Base-by-base conservation (phyloP, 2,888 invertebrate genomes). In the Drosophila sordidula region DNA sequence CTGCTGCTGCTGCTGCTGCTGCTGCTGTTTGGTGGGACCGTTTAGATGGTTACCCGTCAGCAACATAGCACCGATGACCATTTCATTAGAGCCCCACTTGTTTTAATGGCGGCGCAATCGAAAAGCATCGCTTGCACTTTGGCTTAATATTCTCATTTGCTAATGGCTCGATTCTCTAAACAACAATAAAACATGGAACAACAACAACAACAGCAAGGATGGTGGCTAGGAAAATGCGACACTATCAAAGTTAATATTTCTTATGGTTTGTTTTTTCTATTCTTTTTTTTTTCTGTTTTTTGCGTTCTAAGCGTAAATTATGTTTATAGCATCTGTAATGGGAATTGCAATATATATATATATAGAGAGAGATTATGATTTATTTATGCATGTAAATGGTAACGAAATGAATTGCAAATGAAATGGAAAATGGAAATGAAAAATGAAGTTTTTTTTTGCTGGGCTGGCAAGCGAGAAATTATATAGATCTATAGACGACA, bases 11-110 rank as follows among this genome's bases (percentile, higher is more conserved):
- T 45, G 44, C 57, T 62, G 76, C 36, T 70, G 74, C 42, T 75
- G 79, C 68, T 81, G 81, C 57, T 82, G 78, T 52, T 79, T 75
- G 68, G 78, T 89, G 70, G 89, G 80, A 64, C 90, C 91, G 90
- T 80, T 82, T 4, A 85, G 79, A 73, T 90, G 87, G 85, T 88
- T 92, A 89, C 91, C 91, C 90, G 91, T 90, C 90, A 92, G 91
- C 90, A 93, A 92, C 92, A 92, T 92, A 90, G 91, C 91, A 91
- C 91, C 91, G 90, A 92, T 90, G 87, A 92, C 91, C 92, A 92
- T 92, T 90, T 91, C 92, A 92, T 92, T 87, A 89, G 89, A 80
- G 89, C 81, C 76, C 80, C 85, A 87, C 76, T 80, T 77, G 67
- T 65, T 83, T 86, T 75, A 82, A 89, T 82, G 75, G 66, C 72